Evolutionary conservation across 1,140 invertebrate genomes (phyloP).

Genomic region (Drosophila nikananu): DNA sequence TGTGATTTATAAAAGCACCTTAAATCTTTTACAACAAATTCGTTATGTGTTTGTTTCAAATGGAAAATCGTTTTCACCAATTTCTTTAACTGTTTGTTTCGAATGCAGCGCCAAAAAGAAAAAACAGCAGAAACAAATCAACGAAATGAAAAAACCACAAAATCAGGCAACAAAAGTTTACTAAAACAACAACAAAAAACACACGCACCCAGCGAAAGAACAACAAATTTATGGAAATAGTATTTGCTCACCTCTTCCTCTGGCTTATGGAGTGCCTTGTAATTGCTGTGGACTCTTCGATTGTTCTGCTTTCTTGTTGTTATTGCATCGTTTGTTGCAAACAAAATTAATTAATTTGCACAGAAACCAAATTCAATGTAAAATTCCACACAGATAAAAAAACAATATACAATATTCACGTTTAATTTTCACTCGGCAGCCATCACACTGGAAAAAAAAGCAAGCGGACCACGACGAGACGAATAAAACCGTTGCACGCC

Average conservation of each 20-base stretch:
- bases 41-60: not conserved
- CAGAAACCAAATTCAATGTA: slow-evolving; percentile 16
- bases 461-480: not conserved
- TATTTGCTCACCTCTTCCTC: slow-evolving; percentile 69
- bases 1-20: too few relatives aligned
- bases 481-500: slow-evolving; percentile 65
- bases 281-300: slow-evolving; percentile 57
- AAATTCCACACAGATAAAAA: slow-evolving; percentile 37
- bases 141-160: slow-evolving; percentile 16
- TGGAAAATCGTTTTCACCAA: not conserved
- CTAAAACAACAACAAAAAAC: not conserved
- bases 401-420: slow-evolving; percentile 33
- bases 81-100: not conserved
- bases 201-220: slow-evolving; percentile 17
- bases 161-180: slow-evolving; percentile 13
- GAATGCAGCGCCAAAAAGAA: slow-evolving; percentile 20
- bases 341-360: slow-evolving; percentile 18
- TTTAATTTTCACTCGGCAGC: slow-evolving; percentile 52
- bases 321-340: slow-evolving; percentile 14
- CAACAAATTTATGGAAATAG: slow-evolving; percentile 60
- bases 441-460: slow-evolving; percentile 30
- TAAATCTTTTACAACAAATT: not conserved
- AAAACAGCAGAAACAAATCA: slow-evolving; percentile 11
- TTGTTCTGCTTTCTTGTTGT: slow-evolving; percentile 13
- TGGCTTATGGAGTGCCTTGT: slow-evolving; percentile 46